Evolutionary conservation across 2,797 vertebrate genomes (phyloP), one percentile per base, ranked within the genome.

Genomic region (Poecilia gillii): DNA sequence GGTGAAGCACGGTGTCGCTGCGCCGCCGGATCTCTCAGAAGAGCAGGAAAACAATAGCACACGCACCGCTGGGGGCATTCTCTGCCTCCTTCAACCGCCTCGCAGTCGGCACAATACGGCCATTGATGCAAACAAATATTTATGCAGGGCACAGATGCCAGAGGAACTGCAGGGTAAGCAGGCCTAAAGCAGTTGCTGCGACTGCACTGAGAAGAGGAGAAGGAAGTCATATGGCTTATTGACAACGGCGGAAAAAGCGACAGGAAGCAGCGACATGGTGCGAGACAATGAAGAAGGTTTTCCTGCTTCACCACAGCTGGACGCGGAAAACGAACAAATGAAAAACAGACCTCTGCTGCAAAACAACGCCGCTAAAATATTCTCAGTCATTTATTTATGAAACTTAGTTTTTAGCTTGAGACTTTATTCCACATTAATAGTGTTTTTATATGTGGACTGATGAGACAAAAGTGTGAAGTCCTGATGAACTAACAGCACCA

Each of bases 61-160:
- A 87, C 77, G 87, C 84, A 85, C 72, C 33, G 77, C 84, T 73
- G 72, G 81, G 73, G 83, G 80, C 83, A 80, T 12, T 45, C 74
- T 87, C 82, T 82, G 89, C 92, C 84, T 89, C 89, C 81, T 62
- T 70, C 86, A 53, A 66, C 84, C 45, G 75, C 84, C 76, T 81
- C 84, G 45, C 77, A 66, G 79, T 76, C 72, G 46, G 75, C 46
- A 95, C 92, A 94, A 94, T 92, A 86, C 86, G 71, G 73, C 77
- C 89, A 93, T 94, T 94, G 88, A 95, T 87, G 87, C 85, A 84
- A 88, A 93, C 81, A 90, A 91, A 93, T 92, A 91, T 91, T 89
- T 91, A 92, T 92, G 92, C 91, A 84, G 81, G 84, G 85, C 85
- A 83, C 87, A 93, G 88, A 93, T 87, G 87, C 85, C 87, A 81